These are phyloP conservation scores for Ditylenchus weischeri DNA, from an alignment of 2,888 invertebrate species.

Conservation along the genomic window DNA sequence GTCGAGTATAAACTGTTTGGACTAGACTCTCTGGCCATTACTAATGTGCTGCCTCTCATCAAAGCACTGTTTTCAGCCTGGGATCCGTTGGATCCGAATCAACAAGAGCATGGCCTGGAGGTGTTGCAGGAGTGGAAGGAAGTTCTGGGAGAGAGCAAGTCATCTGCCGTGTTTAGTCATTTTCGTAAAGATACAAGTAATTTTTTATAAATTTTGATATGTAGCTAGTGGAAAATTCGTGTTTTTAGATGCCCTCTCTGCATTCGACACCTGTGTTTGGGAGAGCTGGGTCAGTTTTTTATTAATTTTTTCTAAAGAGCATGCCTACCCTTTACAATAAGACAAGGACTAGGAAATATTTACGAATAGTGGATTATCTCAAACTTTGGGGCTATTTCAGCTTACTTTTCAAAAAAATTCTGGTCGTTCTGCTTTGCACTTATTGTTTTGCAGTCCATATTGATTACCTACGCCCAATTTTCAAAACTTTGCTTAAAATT, in stretches of 20 bases:
- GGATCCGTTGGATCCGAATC: constrained; percentile 81
- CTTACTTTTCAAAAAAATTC: no score
- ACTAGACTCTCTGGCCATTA: constrained; percentile 77
- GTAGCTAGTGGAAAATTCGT: not conserved
- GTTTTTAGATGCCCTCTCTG: constrained; percentile 60
- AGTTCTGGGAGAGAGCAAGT: constrained; percentile 10
- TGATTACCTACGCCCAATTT: no score
- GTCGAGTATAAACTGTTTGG: constrained; percentile 76
- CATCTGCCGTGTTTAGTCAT: constrained; percentile 23
- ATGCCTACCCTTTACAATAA: no score
- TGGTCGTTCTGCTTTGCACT: no score
- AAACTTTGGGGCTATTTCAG: no score
- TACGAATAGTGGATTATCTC: no score
- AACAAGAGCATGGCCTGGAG: constrained; percentile 13
- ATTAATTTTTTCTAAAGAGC: no score
- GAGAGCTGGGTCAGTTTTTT: constrained; percentile 69
- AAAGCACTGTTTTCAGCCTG: constrained; percentile 74
- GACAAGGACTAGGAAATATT: no score
- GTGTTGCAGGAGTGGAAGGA: constrained; percentile 20
- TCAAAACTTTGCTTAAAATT: no score
- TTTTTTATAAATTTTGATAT: not conserved
- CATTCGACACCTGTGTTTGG: constrained; percentile 82
- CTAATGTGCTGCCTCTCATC: constrained; percentile 78
- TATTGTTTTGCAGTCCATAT: no score
- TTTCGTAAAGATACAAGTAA: constrained; percentile 19